Evolutionary conservation across 2,888 invertebrate genomes (phyloP), one percentile per base, ranked within the genome.

Genomic region (Subacronicta megacephala): DNA sequence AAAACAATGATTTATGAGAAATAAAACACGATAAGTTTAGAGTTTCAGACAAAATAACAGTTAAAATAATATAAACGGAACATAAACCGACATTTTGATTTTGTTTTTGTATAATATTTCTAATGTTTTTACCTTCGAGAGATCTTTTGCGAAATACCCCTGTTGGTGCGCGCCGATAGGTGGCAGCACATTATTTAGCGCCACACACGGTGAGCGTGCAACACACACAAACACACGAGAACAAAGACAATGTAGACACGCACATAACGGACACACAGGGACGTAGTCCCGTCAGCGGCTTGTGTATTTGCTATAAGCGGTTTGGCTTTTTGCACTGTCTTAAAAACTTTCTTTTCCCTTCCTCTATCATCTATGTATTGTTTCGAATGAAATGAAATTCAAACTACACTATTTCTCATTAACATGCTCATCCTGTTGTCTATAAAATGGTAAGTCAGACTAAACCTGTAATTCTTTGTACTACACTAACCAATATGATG

Each of bases 111-210:
- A 87, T 84, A 90, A 83, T 89, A 90, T 85, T 86, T 89, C 87
- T 90, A 90, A 84, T 87, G 56, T 95, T 96, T 96, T 97, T 97
- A 97, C 97, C 97, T 97, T 97, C 97, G 97, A 97, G 97, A 96
- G 97, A 97, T 97, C 97, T 97, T 97, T 97, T 97, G 97, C 97
- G 97, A 97, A 97, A 97, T 96, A 97, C 97, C 96, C 97, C 97
- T 97, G 94, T 87, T 88, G 93, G 90, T 88, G 92, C 89, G 88
- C 93, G 93, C 89, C 92, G 93, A 89, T 87, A 90, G 90, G 78
- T 88, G 92, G 92, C 90, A 91, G 93, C 92, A 90, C 84, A 87
- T 87, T 83, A 88, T 88, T 83, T 91, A 90, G 93, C 93, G 94
- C 93, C 93, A 90, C 88, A 93, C 90, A 93, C 90, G 94, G 94